Percentiles rank a stretch among this genome's conserved stretches.
Conservation (phyloP, 2,113 vertebrate species). For the Tonatia bakeri region DNA sequence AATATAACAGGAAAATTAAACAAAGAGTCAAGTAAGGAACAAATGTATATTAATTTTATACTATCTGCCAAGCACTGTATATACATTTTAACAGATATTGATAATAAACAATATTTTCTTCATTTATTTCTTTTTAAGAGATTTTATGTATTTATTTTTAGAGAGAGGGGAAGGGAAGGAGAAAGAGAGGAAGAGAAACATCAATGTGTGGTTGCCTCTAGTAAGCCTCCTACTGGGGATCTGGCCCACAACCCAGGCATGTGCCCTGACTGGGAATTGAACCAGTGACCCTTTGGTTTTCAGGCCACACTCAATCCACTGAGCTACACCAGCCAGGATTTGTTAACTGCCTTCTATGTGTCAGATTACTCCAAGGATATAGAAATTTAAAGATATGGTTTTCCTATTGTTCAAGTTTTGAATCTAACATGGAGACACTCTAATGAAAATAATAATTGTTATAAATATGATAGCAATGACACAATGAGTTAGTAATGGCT, state of each 20-base stretch:
- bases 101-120: background rate
- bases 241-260: too few relatives aligned
- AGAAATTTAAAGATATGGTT: background rate
- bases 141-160: too few relatives aligned
- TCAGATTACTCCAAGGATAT: background rate
- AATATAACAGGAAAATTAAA: background rate
- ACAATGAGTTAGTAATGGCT: background rate
- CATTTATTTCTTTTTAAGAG: background rate
- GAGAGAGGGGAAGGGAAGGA: too few relatives aligned
- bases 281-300: too few relatives aligned
- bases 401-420: background rate
- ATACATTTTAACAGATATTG: background rate
- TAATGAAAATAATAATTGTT: background rate
- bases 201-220: too few relatives aligned
- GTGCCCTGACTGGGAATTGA: too few relatives aligned
- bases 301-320: too few relatives aligned
- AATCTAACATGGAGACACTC: background rate
- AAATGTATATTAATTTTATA: background rate
- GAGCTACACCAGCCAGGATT: background rate
- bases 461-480: background rate
- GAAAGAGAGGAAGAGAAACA: too few relatives aligned
- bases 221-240: too few relatives aligned
- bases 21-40: background rate
- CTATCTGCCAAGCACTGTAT: background rate
- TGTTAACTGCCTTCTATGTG: background rate